Evolutionary conservation across 2,888 invertebrate species (phyloP).

Genomic region (Spicauda simplicius): DNA sequence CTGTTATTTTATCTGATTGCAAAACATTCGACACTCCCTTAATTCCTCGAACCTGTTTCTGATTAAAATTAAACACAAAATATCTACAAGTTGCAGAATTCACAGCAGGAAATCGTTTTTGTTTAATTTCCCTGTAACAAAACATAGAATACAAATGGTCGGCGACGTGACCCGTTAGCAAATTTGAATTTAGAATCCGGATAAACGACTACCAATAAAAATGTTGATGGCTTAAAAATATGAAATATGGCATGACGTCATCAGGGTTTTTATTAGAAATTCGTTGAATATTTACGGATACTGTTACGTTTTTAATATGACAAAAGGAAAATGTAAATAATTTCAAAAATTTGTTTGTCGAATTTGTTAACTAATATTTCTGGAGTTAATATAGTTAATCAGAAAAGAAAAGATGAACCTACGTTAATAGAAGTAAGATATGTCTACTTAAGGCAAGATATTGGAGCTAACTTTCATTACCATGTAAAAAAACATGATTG

Average conservation of each 20-base stretch:
- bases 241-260: constrained; percentile 32
- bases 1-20: not conserved
- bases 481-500: too few relatives aligned
- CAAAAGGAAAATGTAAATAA: too few relatives aligned
- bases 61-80: constrained; percentile 21
- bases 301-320: constrained; percentile 8
- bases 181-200: constrained; percentile 33
- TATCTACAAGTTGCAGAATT: constrained; percentile 5
- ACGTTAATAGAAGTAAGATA: too few relatives aligned
- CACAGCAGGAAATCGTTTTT: constrained; percentile 24
- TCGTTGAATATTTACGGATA: constrained; percentile 24
- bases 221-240: constrained; percentile 34
- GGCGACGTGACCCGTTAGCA: constrained; percentile 32
- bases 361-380: too few relatives aligned
- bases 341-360: too few relatives aligned
- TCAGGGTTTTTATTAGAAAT: constrained; percentile 24
- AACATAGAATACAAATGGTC: constrained; percentile 31
- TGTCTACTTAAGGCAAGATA: too few relatives aligned
- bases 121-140: constrained; percentile 31
- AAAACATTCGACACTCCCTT: not conserved
- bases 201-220: constrained; percentile 34
- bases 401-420: too few relatives aligned
- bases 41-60: constrained; percentile 7
- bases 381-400: too few relatives aligned
- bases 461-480: too few relatives aligned